A percentile compares a stretch with the other conserved stretches of the same genome.
phyloP scores from a whole-genome alignment of 2,113 vertebrate genomes.

The Caloenas nicobarica region DNA sequence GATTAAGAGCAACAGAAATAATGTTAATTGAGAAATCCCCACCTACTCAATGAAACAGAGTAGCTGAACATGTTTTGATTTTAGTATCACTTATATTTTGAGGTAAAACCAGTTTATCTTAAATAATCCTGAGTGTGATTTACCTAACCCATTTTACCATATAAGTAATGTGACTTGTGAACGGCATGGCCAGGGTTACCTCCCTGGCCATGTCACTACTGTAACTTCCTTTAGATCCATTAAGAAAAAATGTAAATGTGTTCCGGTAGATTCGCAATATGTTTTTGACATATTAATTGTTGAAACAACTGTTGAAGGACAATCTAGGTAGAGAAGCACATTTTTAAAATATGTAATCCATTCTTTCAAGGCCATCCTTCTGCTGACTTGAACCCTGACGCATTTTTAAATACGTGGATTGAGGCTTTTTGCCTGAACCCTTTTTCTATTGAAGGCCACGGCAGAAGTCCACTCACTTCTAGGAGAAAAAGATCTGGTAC shows the following conservation, averaged over 20 bases:
- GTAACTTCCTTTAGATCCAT: not conserved
- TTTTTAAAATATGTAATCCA: not conserved
- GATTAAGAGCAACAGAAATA: not conserved
- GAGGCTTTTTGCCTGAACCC: not conserved
- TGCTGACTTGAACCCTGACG: not conserved
- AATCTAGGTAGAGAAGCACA: not conserved
- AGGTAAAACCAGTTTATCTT: not conserved
- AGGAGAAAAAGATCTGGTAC: not conserved
- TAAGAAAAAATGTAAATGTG: not conserved
- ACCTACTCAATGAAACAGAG: accelerated
- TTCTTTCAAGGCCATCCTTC: not conserved
- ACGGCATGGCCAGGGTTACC: not conserved
- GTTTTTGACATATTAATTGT: not conserved
- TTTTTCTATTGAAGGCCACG: not conserved
- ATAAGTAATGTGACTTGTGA: accelerated
- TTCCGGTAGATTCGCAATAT: not conserved
- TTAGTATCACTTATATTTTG: not conserved
- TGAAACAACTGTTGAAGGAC: not conserved
- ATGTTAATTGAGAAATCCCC: not conserved
- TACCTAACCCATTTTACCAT: not conserved
- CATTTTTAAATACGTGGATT: not conserved
- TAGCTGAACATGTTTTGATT: not conserved
- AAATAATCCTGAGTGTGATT: not conserved
- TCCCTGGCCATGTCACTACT: not conserved
- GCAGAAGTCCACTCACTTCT: not conserved